Base-by-base conservation (phyloP, 2,888 invertebrate genomes). In the Papilio gigon region DNA sequence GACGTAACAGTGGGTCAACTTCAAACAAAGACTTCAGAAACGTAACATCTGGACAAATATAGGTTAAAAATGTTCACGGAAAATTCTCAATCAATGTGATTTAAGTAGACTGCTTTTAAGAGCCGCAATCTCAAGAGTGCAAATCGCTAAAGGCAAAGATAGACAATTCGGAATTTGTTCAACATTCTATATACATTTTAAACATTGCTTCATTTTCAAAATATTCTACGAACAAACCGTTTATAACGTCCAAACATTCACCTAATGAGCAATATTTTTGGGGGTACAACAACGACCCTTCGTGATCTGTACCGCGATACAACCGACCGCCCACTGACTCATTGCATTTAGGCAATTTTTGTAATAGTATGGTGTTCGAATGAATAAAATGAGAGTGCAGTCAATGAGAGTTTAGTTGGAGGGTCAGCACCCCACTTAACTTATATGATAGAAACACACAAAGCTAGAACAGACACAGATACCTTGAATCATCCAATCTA, bases 11-110 rank as follows among this genome's bases (percentile, higher is more conserved):
- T 80, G 81, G 81, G 77, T 56, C 83, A 81, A 80, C 82, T 79
- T 84, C 81, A 84, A 85, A 85, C 78, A 76, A 75, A 70, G 74
- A 78, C 79, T 84, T 80, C 78, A 78, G 77, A 58, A 44, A 44
- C 17, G 17, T 30, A 44, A 50, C 67, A 67, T 44, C 62, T 63
- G 67, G 30, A n/a, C 44, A 67, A 56, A 56, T 37, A 62, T 22
- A 30, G 53, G 27, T 65, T 25, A 40, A 17, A 14, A 65, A 25
- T 17, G 8, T 50, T 64, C 22, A 17, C n/a, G 8, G 35, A 53
- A 27, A 40, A 20, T 37, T n/a, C n/a, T 20, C 27, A 4, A 56
- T 1, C 14, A 53, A 53, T 27, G 53, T 53, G 53, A 53, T 53
- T 53, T 27, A 4, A 3, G n/a, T n/a, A n/a, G n/a, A n/a, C n/a